Percentiles rank a stretch among this genome's conserved stretches.
Evolutionary conservation across 2,888 invertebrate species (phyloP).

Genomic region (Chloromyia formosa): DNA sequence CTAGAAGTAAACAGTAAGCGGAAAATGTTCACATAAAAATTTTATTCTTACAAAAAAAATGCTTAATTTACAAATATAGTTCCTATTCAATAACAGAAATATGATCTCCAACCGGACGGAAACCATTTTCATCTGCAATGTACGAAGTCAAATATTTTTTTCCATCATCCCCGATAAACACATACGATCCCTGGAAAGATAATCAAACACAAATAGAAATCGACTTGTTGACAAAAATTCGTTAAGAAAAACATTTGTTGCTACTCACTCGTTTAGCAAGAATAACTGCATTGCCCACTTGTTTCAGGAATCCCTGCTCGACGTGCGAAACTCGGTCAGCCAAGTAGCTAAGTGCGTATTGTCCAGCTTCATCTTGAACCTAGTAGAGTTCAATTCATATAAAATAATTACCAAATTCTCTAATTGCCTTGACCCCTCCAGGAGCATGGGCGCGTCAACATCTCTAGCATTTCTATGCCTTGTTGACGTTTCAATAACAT

Average conservation of each 20-base stretch:
- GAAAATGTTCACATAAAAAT: no score
- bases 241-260: not conserved
- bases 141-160: constrained; percentile 56
- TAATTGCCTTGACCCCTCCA: no score
- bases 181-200: constrained; percentile 56
- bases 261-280: constrained; percentile 42
- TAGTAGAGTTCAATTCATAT: not conserved
- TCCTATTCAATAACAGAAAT: constrained; percentile 3
- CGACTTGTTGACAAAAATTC: not conserved
- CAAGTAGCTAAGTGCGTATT: constrained; percentile 48
- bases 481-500: no score
- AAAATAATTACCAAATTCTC: not conserved
- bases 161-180: constrained; percentile 57
- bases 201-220: constrained; percentile 45
- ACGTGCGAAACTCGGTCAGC: constrained; percentile 44
- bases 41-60: no score
- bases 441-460: no score
- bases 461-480: no score
- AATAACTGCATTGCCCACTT: constrained; percentile 43
- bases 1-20: no score
- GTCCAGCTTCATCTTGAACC: constrained; percentile 47
- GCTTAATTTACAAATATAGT: no score
- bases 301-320: constrained; percentile 47
- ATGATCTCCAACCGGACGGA: constrained; percentile 39
- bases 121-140: constrained; percentile 54